A percentile compares a stretch with the other conserved stretches of the same genome.
Evolutionary conservation across 2,888 invertebrate species (phyloP).

Genomic region (Pristionchus arcanus): DNA sequence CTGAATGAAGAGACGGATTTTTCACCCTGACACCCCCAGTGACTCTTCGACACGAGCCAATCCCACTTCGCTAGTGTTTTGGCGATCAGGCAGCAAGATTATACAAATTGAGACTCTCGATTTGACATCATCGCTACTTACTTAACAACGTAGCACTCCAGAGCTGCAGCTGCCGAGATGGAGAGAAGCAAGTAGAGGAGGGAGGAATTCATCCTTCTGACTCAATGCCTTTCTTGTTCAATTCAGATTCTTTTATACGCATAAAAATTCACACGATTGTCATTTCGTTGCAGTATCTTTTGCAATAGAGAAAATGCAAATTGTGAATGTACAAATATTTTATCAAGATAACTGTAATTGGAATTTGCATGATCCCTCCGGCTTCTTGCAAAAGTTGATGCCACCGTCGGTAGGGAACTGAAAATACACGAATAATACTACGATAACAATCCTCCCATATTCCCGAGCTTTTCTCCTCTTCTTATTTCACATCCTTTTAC

Average conservation of each 20-base stretch:
- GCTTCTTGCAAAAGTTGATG: background rate
- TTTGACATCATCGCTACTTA: background rate
- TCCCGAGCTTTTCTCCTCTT: too few relatives aligned
- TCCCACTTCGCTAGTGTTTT: too few relatives aligned
- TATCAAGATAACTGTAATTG: background rate
- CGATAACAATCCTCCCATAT: too few relatives aligned
- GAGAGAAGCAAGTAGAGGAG: background rate
- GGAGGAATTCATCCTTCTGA: background rate
- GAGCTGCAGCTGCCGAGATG: background rate
- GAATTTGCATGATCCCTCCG: background rate
- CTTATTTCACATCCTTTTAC: too few relatives aligned
- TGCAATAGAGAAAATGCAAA: background rate
- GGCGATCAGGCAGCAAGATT: too few relatives aligned
- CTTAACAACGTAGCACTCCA: background rate
- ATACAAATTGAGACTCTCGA: too few relatives aligned
- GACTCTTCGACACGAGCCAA: too few relatives aligned
- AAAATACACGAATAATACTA: background rate
- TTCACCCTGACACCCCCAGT: too few relatives aligned
- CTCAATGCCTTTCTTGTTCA: background rate
- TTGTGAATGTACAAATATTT: background rate
- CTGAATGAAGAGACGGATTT: too few relatives aligned
- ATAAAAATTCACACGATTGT: background rate
- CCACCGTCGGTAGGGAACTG: conserved; percentile 15
- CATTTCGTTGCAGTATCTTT: background rate
- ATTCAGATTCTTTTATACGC: background rate